Base-by-base conservation (phyloP, 2,797 vertebrate genomes). In the Xiphophorus birchmanni region DNA sequence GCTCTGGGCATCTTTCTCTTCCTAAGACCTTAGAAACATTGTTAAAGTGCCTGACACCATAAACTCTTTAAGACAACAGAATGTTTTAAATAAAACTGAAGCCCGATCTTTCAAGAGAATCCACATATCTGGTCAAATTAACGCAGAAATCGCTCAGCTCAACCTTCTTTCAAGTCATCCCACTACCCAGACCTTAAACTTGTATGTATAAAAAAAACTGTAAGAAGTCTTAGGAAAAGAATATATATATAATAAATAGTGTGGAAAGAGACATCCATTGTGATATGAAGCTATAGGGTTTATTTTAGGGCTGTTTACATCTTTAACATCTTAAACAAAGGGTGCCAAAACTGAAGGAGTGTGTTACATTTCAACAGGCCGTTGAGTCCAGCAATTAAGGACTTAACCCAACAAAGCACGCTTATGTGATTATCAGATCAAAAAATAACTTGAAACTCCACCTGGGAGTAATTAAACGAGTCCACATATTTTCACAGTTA, bases 401-500 rank as follows among this genome's bases (percentile, higher is more conserved):
- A 44, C 13, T 77, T 18, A 1, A 21, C 18, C 23, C 1, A 65
- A 74, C 4, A 75, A 58, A 17, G 45, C 8, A 60, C 23, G 63
- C 2, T 35, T 42, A 75, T 63, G 12, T 67, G 29, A 8, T 45
- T 77, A 63, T 52, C 37, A 77, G 12, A 50, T 72, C 9, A 74
- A 40, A 77, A 63, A 45, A 42, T 6, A 3, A 47, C 50, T 52
- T 11, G 40, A 60, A 77, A 74, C 48, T 26, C 29, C 11, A 71
- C n/a, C 17, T 60, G 29, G 72, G 32, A 18, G 56, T 26, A 44
- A 65, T 44, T 42, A 72, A 75, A 76, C 12, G 44, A 60, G 54
- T 37, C 26, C 23, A 75, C 79, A 63, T 37, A 71, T 42, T 9
- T 52, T 74, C 32, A 75, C 58, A 74, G 12, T 37, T 78, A 29